Conservation (phyloP, 1,140 invertebrate species). For the Saccostrea cuccullata region DNA sequence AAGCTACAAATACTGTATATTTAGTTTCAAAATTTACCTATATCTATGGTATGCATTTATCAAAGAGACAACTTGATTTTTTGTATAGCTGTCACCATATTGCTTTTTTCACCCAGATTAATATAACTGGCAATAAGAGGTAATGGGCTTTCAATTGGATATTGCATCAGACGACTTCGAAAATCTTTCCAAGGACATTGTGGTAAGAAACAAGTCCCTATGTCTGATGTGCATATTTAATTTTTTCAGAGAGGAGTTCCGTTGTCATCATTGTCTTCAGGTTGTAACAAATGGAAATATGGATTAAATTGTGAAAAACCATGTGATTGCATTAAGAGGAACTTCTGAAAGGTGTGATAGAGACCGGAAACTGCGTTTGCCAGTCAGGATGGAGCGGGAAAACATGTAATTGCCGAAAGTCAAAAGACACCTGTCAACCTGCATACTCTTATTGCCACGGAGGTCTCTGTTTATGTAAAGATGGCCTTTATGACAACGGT, state of each 20-base stretch:
- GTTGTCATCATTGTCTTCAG: too few relatives aligned
- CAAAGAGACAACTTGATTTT: too few relatives aligned
- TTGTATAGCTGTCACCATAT: too few relatives aligned
- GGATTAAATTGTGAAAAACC: constrained; percentile 4
- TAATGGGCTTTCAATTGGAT: neutral
- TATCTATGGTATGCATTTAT: too few relatives aligned
- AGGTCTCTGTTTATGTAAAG: neutral
- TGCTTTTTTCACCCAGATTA: neutral
- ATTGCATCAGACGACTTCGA: neutral
- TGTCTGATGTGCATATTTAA: too few relatives aligned
- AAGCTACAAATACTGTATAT: too few relatives aligned
- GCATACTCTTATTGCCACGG: neutral
- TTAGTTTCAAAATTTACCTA: too few relatives aligned
- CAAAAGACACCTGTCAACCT: neutral
- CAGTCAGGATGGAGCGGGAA: neutral
- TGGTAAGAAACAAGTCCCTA: neutral
- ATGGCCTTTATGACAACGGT: neutral
- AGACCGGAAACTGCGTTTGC: neutral
- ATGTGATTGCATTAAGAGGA: neutral
- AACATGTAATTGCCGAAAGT: neutral
- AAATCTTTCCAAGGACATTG: too few relatives aligned
- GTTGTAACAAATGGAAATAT: neutral
- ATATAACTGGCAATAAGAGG: neutral
- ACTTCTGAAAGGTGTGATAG: neutral
- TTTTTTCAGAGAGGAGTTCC: too few relatives aligned